These are phyloP conservation scores for Melipona bicolor DNA, from an alignment of 2,888 invertebrate genomes.

Conservation along the genomic window DNA sequence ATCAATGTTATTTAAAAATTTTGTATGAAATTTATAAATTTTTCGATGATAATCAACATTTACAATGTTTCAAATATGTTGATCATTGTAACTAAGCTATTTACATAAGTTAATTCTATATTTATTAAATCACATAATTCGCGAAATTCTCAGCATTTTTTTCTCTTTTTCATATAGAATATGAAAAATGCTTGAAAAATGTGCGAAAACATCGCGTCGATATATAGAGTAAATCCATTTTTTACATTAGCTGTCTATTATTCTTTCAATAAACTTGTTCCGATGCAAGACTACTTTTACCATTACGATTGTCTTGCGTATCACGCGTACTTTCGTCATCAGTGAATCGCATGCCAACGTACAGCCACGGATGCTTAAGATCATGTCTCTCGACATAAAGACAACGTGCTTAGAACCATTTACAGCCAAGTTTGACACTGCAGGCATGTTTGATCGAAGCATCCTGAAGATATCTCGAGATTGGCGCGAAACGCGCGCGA, in stretches of 20 bases:
- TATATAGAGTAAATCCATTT: neutral
- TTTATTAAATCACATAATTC: no score
- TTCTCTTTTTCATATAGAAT: no score
- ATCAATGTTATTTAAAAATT: no score
- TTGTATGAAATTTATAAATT: no score
- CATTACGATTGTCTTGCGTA: slow-evolving; percentile 5
- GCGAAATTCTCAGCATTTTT: no score
- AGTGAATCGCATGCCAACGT: slow-evolving; percentile 28
- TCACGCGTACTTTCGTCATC: slow-evolving; percentile 4
- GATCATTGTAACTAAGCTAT: no score
- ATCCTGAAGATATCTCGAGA: neutral
- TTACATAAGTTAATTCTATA: no score
- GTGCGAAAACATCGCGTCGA: neutral
- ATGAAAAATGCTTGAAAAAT: no score
- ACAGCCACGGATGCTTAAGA: slow-evolving; percentile 11
- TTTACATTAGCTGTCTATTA: neutral
- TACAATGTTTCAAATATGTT: no score
- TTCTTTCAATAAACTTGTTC: neutral
- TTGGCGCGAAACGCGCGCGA: neutral
- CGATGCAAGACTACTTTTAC: neutral
- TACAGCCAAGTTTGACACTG: neutral
- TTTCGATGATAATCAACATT: no score
- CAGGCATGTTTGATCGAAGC: neutral
- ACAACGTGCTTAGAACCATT: neutral
- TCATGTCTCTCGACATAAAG: slow-evolving; percentile 23